phyloP scores from a whole-genome alignment of 2,888 invertebrate species.

The Mimas tiliae region DNA sequence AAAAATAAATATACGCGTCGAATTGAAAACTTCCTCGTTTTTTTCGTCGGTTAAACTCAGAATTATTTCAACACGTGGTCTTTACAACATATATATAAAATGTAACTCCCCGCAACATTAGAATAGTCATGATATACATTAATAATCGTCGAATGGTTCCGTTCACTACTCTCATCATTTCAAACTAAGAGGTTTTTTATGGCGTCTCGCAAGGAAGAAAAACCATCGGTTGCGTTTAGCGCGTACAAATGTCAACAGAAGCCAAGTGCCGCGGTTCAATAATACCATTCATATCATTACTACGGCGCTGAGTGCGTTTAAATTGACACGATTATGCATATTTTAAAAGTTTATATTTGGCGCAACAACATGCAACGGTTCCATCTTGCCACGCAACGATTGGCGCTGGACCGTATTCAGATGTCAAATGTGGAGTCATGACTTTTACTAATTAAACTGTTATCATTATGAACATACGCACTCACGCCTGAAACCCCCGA shows the following conservation, averaged over 20 bases:
- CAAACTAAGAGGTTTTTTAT: conserved; percentile 21
- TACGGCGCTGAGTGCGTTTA: conserved; percentile 26
- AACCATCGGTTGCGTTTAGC: conserved; percentile 20
- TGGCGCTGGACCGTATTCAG: conserved; percentile 6
- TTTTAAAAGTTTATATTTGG: conserved; percentile 28
- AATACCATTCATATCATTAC: conserved; percentile 21
- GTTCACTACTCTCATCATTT: conserved; percentile 12
- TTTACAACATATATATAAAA: not conserved
- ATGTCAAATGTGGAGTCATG: not conserved
- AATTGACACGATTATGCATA: conserved; percentile 28
- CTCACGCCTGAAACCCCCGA: too few species aligned
- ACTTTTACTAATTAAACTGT: not conserved
- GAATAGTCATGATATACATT: not conserved
- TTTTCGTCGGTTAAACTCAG: too few species aligned
- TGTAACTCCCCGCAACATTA: conserved; percentile 6
- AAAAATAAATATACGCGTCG: too few species aligned
- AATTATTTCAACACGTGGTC: too few species aligned
- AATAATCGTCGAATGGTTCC: not conserved
- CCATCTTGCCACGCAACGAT: conserved; percentile 15
- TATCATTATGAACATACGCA: too few species aligned
- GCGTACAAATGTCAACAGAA: conserved; percentile 23
- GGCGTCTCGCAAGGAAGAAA: conserved; percentile 12
- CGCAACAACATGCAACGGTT: conserved; percentile 20
- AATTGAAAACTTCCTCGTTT: too few species aligned
- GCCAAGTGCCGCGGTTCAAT: conserved; percentile 23